Evolutionary conservation across 2,888 invertebrate genomes (phyloP).

Genomic region (Amiota communis): DNA sequence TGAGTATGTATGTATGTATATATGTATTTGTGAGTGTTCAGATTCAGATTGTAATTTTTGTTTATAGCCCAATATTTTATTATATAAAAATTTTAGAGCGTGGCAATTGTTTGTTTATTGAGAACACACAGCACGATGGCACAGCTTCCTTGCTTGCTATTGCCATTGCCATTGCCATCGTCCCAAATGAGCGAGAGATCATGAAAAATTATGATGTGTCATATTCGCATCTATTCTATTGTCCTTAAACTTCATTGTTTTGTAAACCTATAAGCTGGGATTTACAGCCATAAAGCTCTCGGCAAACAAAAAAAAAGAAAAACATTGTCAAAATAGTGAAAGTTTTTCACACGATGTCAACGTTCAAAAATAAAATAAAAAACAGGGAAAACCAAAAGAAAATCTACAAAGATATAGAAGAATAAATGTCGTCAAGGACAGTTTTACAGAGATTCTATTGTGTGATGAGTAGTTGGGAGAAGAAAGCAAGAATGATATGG

Average conservation of each 20-base stretch:
- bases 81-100: slow-evolving; percentile 41
- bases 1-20: too few species aligned
- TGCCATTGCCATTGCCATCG: too few species aligned
- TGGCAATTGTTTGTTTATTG: slow-evolving; percentile 62
- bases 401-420: not conserved
- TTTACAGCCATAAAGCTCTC: not conserved
- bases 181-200: not conserved
- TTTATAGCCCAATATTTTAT: too few species aligned
- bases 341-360: slow-evolving; percentile 24
- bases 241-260: slow-evolving; percentile 16
- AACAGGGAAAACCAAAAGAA: slow-evolving; percentile 24
- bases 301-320: too few species aligned
- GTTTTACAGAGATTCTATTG: not conserved
- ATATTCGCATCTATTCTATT: slow-evolving; percentile 18
- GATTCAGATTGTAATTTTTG: too few species aligned
- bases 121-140: slow-evolving; percentile 60
- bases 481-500: slow-evolving; percentile 18
- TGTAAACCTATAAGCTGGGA: slow-evolving; percentile 21
- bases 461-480: too few species aligned
- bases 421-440: not conserved
- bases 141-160: not conserved
- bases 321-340: slow-evolving; percentile 18
- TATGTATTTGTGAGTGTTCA: too few species aligned
- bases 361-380: slow-evolving; percentile 7
- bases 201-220: slow-evolving; percentile 19